Evolutionary conservation across 2,888 invertebrate genomes (phyloP), one percentile per base, ranked within the genome.

Genomic region (Fabriciana adippe): DNA sequence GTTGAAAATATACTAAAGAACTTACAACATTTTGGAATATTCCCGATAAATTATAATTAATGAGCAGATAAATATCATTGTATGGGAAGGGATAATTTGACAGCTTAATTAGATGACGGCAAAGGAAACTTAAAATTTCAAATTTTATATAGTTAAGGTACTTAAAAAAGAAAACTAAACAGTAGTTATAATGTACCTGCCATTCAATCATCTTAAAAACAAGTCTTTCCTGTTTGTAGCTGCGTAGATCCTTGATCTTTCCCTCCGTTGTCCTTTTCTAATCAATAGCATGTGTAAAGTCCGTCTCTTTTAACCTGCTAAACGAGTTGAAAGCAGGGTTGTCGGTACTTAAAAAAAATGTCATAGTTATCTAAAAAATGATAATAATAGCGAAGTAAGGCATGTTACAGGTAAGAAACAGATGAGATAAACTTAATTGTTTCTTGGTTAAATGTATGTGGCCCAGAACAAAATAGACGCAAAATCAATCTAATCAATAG

Each of bases 241-340:
- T 50, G 65, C 59, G 65, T 62, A 65, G 67, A 73, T 73, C 72
- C 63, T 72, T 67, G 66, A 70, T 71, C 63, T 68, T 69, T 69
- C 67, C 67, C 68, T 68, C 62, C 65, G 71, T 69, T 55, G 64
- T 74, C 72, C 68, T 71, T 68, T 63, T 72, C 70, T 70, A 68
- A 72, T 71, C 72, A 68, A 66, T 63, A 50, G 66, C 54, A 61
- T 55, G 60, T 55, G 57, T 59, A 66, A 68, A 65, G 61, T 67
- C 72, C 68, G 64, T 72, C 73, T 71, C 75, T 72, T 63, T 74
- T 75, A 67, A 75, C 73, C 70, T 76, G 78, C 76, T 76, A 73
- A 74, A 77, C 73, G 74, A 78, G 80, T 81, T 50, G 66, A 41
- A 41, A 61, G 51, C 61, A 61, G 61, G 61, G 61, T 35, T 61